phyloP scores from a whole-genome alignment of 2,797 vertebrate species.

The Choloepus didactylus region DNA sequence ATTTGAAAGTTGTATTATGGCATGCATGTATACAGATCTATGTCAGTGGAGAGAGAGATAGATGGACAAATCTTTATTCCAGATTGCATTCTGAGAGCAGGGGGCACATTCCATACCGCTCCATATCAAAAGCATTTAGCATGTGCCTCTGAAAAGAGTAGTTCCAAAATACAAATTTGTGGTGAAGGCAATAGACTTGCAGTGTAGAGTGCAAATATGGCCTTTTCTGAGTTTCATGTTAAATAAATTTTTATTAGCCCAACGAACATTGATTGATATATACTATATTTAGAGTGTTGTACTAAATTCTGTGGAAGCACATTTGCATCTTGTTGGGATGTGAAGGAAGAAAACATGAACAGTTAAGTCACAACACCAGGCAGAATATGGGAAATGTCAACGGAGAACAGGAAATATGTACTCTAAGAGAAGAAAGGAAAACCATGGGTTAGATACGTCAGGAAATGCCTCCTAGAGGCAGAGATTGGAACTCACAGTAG shows the following conservation, averaged over 20 bases:
- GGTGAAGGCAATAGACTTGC: not conserved
- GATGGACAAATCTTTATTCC: not conserved
- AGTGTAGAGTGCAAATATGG: not conserved
- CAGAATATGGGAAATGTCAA: not conserved
- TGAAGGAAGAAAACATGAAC: not conserved
- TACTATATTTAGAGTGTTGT: not conserved
- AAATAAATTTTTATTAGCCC: not conserved
- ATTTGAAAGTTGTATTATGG: not conserved
- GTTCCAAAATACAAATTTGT: not conserved
- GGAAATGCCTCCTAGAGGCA: not conserved
- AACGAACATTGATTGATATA: no score
- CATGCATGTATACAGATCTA: not conserved
- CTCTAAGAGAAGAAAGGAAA: not conserved
- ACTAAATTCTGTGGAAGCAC: not conserved
- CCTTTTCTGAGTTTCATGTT: not conserved
- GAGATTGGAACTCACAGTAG: not conserved
- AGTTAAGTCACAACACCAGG: not conserved
- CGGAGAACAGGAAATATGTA: not conserved
- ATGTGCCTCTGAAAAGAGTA: not conserved
- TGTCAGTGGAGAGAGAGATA: not conserved
- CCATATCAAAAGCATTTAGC: not conserved
- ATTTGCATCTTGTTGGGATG: not conserved
- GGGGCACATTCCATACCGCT: not conserved
- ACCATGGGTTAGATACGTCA: not conserved
- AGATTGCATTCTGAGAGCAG: not conserved